Evolutionary conservation across 2,888 invertebrate genomes (phyloP), one percentile per base, ranked within the genome.

Genomic region (Morpho deidamia): DNA sequence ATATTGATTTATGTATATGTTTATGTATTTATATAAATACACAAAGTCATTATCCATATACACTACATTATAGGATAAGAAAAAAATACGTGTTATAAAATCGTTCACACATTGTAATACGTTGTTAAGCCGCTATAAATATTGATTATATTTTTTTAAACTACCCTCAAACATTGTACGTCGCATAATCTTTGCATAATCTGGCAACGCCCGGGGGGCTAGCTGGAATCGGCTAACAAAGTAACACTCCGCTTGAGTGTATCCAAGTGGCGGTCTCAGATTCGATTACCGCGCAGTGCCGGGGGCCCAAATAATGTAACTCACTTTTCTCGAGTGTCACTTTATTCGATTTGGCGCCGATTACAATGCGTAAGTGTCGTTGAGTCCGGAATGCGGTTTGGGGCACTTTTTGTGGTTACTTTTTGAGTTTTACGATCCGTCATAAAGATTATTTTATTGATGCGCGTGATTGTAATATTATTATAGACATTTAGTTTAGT

Each of bases 171-270:
- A 70, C 48, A 43, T 37, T 51, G 45, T 48, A n/a, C 35, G 39
- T 48, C 55, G 35, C 51, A 64, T 37, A 66, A 39, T 56, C 76
- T 78, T 75, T 81, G 81, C 83, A 83, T 83, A 83, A 82, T 81
- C 72, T 65, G 60, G 63, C 56, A 59, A 64, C 65, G 63, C 69
- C 64, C 65, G 69, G 61, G 72, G 61, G 60, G 50, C 71, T 66
- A 73, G 73, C 81, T 79, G 83, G 83, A 83, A 82, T 81, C 79
- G 76, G 76, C 83, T 83, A 86, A 87, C 86, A 85, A 85, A 77
- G 86, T 85, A 85, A 83, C 86, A 81, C 84, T 84, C 67, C 68
- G 70, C 76, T 81, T 73, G 74, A 83, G 83, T 81, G 82, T 71
- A 74, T 67, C 73, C 81, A 83, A 87, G 87, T 86, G 87, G 78